A percentile compares a stretch with the other conserved stretches of the same genome.
phyloP scores from a whole-genome alignment of 37 sponge, comb jelly and placozoan species.

The Cliona cf. orientalis region DNA sequence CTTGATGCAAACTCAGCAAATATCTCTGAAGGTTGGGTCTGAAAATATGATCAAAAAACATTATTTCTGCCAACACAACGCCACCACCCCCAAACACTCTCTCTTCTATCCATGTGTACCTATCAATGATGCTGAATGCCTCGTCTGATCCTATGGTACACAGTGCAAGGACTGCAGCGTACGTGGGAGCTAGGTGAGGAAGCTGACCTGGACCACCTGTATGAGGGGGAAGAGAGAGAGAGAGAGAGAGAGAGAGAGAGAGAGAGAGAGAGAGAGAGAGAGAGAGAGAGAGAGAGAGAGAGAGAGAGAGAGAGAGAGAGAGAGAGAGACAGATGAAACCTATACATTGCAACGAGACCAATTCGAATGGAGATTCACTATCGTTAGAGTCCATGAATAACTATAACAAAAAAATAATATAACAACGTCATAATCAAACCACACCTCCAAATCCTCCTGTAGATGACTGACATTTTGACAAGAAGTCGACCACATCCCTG shows the following conservation, averaged over 20 bases:
- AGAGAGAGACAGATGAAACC: no score
- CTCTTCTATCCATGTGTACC: slow-evolving; percentile 12
- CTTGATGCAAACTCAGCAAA: slow-evolving; percentile 69
- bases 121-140: slow-evolving; percentile 82
- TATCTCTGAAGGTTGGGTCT: slow-evolving; percentile 62
- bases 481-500: slow-evolving; percentile 69
- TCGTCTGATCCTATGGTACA: slow-evolving; percentile 84
- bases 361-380: background rate
- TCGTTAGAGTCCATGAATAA: background rate
- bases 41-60: background rate
- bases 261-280: slow-evolving; percentile 2
- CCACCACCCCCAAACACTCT: no score
- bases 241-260: background rate
- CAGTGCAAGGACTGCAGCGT: slow-evolving; percentile 92
- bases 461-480: slow-evolving; percentile 77
- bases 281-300: background rate
- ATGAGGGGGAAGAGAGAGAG: background rate
- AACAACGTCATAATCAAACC: background rate
- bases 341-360: no score
- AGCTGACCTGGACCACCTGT: slow-evolving; percentile 94
- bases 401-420: background rate
- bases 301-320: background rate
- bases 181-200: slow-evolving; percentile 96
- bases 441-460: slow-evolving; percentile 91
- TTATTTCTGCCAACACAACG: no score